A percentile compares a stretch with the other conserved stretches of the same genome.
Evolutionary conservation across 2,113 vertebrate species (phyloP).

Genomic region (Eonycteris spelaea): DNA sequence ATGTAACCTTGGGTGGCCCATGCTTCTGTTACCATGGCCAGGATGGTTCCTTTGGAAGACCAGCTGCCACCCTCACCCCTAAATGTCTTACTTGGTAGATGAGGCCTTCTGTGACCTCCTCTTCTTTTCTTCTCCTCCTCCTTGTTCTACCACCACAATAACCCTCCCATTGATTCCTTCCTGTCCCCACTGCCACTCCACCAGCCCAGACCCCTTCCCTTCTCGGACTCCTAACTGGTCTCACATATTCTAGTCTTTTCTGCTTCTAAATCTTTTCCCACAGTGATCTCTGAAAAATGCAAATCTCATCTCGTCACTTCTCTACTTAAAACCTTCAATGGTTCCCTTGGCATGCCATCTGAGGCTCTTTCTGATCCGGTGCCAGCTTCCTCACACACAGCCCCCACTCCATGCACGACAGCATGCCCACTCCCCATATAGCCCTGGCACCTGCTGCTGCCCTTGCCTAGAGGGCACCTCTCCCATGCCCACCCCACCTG

Average conservation of each 20-base stretch:
- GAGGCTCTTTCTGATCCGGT: background rate
- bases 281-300: background rate
- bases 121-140: background rate
- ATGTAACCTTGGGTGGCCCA: background rate
- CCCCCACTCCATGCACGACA: background rate
- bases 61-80: background rate
- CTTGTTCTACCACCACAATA: background rate
- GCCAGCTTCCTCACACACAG: background rate
- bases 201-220: background rate
- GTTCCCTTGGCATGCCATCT: background rate
- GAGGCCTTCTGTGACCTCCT: background rate
- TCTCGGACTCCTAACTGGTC: background rate
- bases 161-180: accelerated
- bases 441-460: background rate
- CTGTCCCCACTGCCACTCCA: background rate
- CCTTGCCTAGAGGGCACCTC: background rate
- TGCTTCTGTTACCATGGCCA: background rate
- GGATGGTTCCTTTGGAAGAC: background rate
- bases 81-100: background rate
- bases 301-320: background rate
- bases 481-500: background rate
- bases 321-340: background rate
- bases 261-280: background rate
- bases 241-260: background rate
- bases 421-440: background rate